Percentiles rank a stretch among this genome's conserved stretches.
These are phyloP conservation scores for Theretra japonica DNA, from an alignment of 2,888 invertebrate species.

Conservation along the genomic window DNA sequence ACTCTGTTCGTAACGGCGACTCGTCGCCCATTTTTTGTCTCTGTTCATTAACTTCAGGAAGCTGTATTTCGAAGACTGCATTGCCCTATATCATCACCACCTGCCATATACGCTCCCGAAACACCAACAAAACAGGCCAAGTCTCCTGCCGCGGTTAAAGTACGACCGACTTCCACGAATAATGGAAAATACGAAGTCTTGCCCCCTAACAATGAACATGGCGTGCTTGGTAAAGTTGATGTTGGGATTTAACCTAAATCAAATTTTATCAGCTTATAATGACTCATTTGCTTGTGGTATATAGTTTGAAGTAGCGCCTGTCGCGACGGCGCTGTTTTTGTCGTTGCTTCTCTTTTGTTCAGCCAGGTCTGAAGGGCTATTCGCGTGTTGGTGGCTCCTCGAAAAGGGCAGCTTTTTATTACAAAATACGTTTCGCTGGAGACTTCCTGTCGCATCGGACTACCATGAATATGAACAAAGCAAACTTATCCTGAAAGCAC, in stretches of 20 bases:
- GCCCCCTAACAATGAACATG: not conserved
- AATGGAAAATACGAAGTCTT: conserved; percentile 2
- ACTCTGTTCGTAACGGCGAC: conserved; percentile 18
- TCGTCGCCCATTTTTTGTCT: conserved; percentile 20
- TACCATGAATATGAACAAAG: not conserved
- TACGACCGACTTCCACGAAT: not conserved
- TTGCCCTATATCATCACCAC: not conserved
- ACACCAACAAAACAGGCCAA: conserved; percentile 10
- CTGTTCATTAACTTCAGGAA: conserved; percentile 23
- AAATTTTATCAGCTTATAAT: conserved; percentile 18
- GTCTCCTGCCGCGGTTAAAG: not conserved
- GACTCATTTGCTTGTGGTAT: conserved; percentile 5
- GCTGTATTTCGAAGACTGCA: conserved; percentile 9
- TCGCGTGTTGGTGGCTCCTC: conserved; percentile 1
- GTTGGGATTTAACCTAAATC: conserved; percentile 14
- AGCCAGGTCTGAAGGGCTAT: conserved; percentile 21
- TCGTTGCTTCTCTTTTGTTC: conserved; percentile 30
- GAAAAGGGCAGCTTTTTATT: conserved; percentile 8
- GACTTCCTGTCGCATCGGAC: not conserved
- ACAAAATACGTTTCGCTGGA: no score
- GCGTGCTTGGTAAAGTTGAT: conserved; percentile 24
- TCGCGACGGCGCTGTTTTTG: conserved; percentile 10
- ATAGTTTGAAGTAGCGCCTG: not conserved
- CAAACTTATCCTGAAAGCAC: not conserved
- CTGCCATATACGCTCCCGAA: conserved; percentile 2